These are phyloP conservation scores for Meiosimyza decipiens DNA, from an alignment of 2,888 invertebrate species.

Conservation along the genomic window DNA sequence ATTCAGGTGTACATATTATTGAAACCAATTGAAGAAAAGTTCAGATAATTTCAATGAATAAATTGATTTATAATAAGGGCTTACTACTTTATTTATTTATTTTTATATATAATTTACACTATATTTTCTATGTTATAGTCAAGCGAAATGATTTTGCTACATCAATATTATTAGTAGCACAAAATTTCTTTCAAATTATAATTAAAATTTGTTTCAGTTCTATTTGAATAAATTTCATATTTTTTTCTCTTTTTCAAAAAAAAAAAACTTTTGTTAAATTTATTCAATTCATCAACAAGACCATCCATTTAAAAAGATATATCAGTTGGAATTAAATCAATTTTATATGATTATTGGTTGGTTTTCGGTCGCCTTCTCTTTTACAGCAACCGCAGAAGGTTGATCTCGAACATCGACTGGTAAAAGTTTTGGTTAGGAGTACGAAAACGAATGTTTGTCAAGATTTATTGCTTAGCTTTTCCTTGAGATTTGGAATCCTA, in stretches of 20 bases:
- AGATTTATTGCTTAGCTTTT: no score
- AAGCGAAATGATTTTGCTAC: conserved; percentile 12
- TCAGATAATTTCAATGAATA: no score
- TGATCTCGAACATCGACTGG: conserved; percentile 66
- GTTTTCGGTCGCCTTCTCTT: conserved; percentile 81
- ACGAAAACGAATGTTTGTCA: no score
- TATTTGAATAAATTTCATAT: conserved; percentile 38
- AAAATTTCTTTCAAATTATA: no score
- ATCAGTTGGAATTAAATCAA: conserved; percentile 20
- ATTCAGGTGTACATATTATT: no score
- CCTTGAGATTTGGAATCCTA: no score
- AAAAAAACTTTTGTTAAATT: background rate
- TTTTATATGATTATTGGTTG: conserved; percentile 61
- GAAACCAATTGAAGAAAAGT: no score
- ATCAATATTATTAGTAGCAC: background rate
- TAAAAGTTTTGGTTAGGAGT: background rate
- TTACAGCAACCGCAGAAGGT: conserved; percentile 87
- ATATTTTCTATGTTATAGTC: background rate
- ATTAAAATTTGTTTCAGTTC: conserved; percentile 8
- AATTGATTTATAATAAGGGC: no score
- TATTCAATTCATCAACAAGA: conserved; percentile 17
- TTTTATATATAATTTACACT: no score
- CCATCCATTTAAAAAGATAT: conserved; percentile 20
- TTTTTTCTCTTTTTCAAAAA: conserved; percentile 32
- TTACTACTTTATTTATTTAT: no score